Evolutionary conservation across 2,797 vertebrate genomes (phyloP).

Genomic region (Gymnothorax javanicus): DNA sequence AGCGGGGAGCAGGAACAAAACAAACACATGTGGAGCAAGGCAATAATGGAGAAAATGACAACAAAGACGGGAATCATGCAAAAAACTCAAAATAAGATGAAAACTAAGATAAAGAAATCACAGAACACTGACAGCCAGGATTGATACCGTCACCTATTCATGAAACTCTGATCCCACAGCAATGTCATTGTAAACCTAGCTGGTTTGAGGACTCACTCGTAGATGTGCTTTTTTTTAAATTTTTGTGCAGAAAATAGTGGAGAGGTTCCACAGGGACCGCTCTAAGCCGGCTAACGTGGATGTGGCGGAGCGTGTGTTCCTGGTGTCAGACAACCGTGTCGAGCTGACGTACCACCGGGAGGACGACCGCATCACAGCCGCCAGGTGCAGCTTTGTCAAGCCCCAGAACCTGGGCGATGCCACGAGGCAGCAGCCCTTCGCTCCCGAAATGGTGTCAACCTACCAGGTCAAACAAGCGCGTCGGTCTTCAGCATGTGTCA

Average conservation of each 20-base stretch:
- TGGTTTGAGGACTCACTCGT: not conserved
- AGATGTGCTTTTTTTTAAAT: not conserved
- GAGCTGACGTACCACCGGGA: constrained; percentile 75
- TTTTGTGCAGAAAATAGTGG: constrained; percentile 75
- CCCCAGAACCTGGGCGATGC: constrained; percentile 55
- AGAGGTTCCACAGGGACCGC: constrained; percentile 73
- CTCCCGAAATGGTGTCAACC: constrained; percentile 66
- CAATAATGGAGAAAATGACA: no score
- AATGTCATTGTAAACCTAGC: not conserved
- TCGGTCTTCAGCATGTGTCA: not conserved
- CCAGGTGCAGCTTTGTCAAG: constrained; percentile 73
- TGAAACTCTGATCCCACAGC: not conserved
- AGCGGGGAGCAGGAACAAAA: no score
- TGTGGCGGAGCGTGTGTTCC: constrained; percentile 73
- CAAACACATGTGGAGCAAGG: no score
- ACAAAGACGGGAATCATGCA: no score
- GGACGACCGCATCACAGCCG: constrained; percentile 66
- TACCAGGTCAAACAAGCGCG: constrained; percentile 68
- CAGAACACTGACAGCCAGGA: not conserved
- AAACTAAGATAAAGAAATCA: no score
- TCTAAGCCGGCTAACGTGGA: constrained; percentile 72
- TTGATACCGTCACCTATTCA: not conserved
- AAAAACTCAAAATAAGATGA: no score
- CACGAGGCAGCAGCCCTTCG: constrained; percentile 63
- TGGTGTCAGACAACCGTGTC: constrained; percentile 66